Conservation (phyloP, 2,888 invertebrate genomes). For the Nomada lathburiana region DNA sequence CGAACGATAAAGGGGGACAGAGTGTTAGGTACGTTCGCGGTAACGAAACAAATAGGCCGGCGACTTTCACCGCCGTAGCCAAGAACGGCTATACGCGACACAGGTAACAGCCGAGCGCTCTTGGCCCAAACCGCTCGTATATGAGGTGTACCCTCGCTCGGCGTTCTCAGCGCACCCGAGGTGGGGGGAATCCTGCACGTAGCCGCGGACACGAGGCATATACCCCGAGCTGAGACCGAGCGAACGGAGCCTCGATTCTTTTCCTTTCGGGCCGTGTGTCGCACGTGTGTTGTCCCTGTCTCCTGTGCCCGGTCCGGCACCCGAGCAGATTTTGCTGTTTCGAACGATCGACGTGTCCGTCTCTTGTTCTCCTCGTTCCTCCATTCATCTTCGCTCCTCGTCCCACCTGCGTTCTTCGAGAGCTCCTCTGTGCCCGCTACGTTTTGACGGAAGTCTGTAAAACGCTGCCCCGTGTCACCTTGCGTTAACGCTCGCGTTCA, state of each 20-base stretch:
- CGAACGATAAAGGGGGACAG: neutral
- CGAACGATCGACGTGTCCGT: neutral
- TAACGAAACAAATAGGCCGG: conserved; percentile 83
- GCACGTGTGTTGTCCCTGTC: conserved; percentile 66
- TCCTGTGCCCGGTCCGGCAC: conserved; percentile 16
- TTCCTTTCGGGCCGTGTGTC: conserved; percentile 52
- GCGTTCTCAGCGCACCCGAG: conserved; percentile 21
- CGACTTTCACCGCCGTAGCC: conserved; percentile 80
- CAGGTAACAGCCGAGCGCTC: conserved; percentile 45
- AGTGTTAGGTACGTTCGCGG: conserved; percentile 69
- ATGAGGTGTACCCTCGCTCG: conserved; percentile 36
- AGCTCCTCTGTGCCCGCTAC: neutral
- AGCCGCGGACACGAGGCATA: conserved; percentile 66
- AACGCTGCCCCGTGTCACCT: no score
- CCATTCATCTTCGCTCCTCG: neutral
- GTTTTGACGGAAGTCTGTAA: no score
- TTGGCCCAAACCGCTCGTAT: conserved; percentile 45
- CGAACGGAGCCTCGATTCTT: conserved; percentile 69
- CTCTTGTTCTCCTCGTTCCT: neutral
- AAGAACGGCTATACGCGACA: conserved; percentile 57
- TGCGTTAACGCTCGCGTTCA: no score
- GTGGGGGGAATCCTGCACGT: conserved; percentile 34
- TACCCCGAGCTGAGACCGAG: conserved; percentile 58
- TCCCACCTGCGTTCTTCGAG: neutral
- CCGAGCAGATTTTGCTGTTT: neutral